Conservation (phyloP, 2,888 invertebrate species). For the Nyleta sp. region DNA sequence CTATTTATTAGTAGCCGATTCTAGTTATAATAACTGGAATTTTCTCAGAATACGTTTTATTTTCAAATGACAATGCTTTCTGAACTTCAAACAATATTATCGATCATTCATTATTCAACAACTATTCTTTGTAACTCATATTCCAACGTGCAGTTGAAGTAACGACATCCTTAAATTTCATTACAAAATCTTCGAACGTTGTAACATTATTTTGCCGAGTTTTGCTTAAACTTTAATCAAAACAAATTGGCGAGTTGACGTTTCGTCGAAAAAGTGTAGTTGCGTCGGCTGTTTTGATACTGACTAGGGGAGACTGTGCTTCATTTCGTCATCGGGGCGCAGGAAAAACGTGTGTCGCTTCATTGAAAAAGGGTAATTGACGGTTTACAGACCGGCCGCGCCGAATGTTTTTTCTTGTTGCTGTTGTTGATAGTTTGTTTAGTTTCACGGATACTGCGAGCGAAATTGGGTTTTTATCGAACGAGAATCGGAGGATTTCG, state of each 20-base stretch:
- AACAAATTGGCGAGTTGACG: slow-evolving; percentile 7
- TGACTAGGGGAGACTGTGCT: slow-evolving; percentile 3
- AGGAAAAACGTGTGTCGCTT: slow-evolving; percentile 25
- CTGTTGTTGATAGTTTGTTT: slow-evolving; percentile 31
- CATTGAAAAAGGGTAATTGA: slow-evolving; percentile 39
- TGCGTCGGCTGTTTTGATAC: slow-evolving; percentile 12
- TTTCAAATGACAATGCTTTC: too few relatives aligned
- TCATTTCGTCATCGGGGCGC: slow-evolving; percentile 24
- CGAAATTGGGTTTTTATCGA: slow-evolving; percentile 33
- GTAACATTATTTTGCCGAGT: not conserved
- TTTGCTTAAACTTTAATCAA: slow-evolving; percentile 18
- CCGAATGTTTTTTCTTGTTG: slow-evolving; percentile 9
- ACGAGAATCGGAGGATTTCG: too few relatives aligned
- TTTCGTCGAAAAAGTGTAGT: slow-evolving; percentile 10
- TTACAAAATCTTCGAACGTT: not conserved
- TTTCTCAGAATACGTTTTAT: too few relatives aligned
- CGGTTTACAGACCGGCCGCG: slow-evolving; percentile 2
- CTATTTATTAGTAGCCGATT: too few relatives aligned
- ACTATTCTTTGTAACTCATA: too few relatives aligned
- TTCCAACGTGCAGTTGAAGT: too few relatives aligned
- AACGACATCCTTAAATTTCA: too few relatives aligned
- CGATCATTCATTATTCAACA: too few relatives aligned
- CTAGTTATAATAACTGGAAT: too few relatives aligned
- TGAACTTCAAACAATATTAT: too few relatives aligned
- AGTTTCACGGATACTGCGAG: slow-evolving; percentile 2